Evolutionary conservation across 2,113 vertebrate genomes (phyloP).

Genomic region (Etheostoma spectabile): DNA sequence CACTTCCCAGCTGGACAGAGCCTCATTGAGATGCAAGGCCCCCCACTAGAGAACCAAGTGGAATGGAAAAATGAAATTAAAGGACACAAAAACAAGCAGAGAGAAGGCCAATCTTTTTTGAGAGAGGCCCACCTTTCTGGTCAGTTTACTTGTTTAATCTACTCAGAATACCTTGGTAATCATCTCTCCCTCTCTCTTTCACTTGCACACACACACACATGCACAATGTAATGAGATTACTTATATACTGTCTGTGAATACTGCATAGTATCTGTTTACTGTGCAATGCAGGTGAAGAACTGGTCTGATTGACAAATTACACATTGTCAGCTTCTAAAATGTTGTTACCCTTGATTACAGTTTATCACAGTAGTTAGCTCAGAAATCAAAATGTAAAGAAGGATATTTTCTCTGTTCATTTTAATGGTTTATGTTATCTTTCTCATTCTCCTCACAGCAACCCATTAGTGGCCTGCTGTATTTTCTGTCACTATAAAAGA

Average conservation of each 20-base stretch:
- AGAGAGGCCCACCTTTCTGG: too few relatives aligned
- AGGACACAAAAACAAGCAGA: constrained; percentile 35
- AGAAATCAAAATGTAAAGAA: not conserved
- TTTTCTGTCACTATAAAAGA: too few relatives aligned
- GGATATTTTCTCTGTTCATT: not conserved
- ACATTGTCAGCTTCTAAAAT: not conserved
- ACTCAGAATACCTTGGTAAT: constrained; percentile 26
- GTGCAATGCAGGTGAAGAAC: constrained; percentile 13
- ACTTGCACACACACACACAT: not conserved
- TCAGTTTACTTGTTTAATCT: constrained; percentile 55
- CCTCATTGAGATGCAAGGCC: constrained; percentile 40
- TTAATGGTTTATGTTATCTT: not conserved
- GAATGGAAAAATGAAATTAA: constrained; percentile 60
- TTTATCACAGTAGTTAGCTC: not conserved
- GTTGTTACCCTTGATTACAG: not conserved
- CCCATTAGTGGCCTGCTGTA: not conserved
- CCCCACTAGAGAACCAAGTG: not conserved
- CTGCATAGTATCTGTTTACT: constrained; percentile 23
- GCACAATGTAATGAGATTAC: constrained; percentile 15
- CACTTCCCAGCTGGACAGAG: constrained; percentile 22
- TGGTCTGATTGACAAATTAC: constrained; percentile 13
- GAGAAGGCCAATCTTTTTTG: constrained; percentile 43
- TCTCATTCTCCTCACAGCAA: not conserved
- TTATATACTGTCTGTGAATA: constrained; percentile 29
- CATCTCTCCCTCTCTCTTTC: constrained; percentile 19